Evolutionary conservation across 1,140 invertebrate genomes (phyloP), one percentile per base, ranked within the genome.

Genomic region (Sweltsa coloradensis): DNA sequence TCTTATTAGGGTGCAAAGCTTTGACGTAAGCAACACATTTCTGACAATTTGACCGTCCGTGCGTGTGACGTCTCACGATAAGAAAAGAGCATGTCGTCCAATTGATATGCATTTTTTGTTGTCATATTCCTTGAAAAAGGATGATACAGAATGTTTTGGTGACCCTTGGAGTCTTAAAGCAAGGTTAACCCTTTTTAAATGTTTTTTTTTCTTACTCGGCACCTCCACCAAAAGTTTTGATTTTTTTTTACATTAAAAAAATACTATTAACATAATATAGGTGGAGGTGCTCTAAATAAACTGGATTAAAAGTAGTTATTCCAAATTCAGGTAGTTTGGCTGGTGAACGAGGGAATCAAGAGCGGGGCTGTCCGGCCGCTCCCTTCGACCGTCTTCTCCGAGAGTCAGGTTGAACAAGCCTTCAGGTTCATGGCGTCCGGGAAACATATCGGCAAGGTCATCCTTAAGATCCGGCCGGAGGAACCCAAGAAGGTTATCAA

Each of bases 381-480:
- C 4, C 81, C 83, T 1, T 68, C 74, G 6, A 89, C 83, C 1
- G 79, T 92, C 0, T 97, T 89, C 61, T 68, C 73, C 16, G 81
- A 85, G 55, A 74, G 82, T 48, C 81, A 94, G 65, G 75, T 90
- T 14, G 92, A 97, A 64, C 83, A 89, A 62, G 92, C 91, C 3
- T 96, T 96, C 73, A 70, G 82, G 51, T 97, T 77, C 61, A 97
- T 98, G 90, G 92, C 92, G 13, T 81, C 86, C 1, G 93, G 93
- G 34, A 94, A 91, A 69, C 93, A 97, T 64, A 94, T 96, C 49
- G 94, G 94, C 55, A 97, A 97, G 73, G 92, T 98, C 7, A 58
- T 97, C 9, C 60, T 97, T 36, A 85, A 94, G 64, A 83, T 97
- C 36, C 73, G 81, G 18, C 75, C 84, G 13, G 85, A 91, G 60